Evolutionary conservation across 2,888 invertebrate species (phyloP).

Genomic region (Amphiduros pacificus): DNA sequence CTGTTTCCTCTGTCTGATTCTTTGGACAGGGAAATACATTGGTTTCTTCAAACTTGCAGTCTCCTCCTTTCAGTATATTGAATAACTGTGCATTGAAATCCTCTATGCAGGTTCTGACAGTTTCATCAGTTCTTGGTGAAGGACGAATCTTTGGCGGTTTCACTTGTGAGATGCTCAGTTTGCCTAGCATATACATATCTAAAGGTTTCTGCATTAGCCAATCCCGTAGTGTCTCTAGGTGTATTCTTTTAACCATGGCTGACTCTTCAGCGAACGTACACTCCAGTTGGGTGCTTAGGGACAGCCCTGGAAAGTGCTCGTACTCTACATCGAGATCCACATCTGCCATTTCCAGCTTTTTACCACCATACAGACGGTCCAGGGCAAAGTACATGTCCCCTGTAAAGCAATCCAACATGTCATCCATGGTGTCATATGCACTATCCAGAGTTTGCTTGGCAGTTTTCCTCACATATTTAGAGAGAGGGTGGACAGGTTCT

Average conservation of each 20-base stretch:
- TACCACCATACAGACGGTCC: conserved; percentile 2
- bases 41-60: not conserved
- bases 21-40: conserved; percentile 5
- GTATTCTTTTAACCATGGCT: conserved; percentile 11
- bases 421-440: too few species aligned
- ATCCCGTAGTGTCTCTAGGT: conserved; percentile 14
- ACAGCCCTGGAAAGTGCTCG: conserved; percentile 15
- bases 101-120: not conserved
- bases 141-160: not conserved
- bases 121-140: conserved; percentile 8
- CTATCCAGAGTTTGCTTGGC: too few species aligned
- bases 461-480: too few species aligned
- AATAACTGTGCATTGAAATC: conserved; percentile 2
- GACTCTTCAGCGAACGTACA: conserved; percentile 12
- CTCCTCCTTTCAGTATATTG: not conserved
- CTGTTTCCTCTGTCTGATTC: conserved; percentile 13
- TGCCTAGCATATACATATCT: conserved; percentile 15
- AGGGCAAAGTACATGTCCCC: not conserved
- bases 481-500: conserved; percentile 1
- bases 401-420: conserved; percentile 1
- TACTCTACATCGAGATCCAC: conserved; percentile 4
- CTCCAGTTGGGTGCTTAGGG: conserved; percentile 21
- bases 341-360: not conserved
- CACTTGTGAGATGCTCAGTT: not conserved
- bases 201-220: conserved; percentile 21